Evolutionary conservation across 2,888 invertebrate species (phyloP), one percentile per base, ranked within the genome.

Genomic region (Barypeithes pellucidus): DNA sequence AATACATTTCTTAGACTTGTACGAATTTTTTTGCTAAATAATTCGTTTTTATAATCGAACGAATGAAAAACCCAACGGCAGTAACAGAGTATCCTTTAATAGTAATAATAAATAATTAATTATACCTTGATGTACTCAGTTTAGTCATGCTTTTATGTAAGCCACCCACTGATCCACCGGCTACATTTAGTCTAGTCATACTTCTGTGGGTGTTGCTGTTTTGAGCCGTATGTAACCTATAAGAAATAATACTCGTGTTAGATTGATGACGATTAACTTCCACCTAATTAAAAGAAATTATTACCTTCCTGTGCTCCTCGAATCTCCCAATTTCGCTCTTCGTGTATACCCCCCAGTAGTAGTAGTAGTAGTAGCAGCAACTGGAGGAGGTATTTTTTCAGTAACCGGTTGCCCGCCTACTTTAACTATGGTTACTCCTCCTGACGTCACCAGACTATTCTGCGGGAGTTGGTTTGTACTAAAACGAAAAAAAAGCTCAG

Each of bases 61-160:
- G 4, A 54, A 20, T 54, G n/a, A n/a, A n/a, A n/a, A n/a, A n/a
- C n/a, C n/a, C n/a, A n/a, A n/a, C n/a, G n/a, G n/a, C n/a, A n/a
- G n/a, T n/a, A n/a, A n/a, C n/a, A n/a, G n/a, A n/a, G n/a, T n/a
- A n/a, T n/a, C n/a, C n/a, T n/a, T n/a, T n/a, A n/a, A n/a, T n/a
- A n/a, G n/a, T n/a, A n/a, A n/a, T n/a, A n/a, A n/a, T n/a, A n/a
- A 62, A 7, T 45, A 62, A n/a, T 52, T 22, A 18, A 29, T 60
- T 11, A 45, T 79, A 79, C 73, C 94, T 93, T 45, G 93, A 93
- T 12, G 93, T 93, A 74, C 93, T 93, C 73, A 94, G 84, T 43
- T 94, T 89, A 8, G 94, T 94, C 94, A 94, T 94, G 83, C 94
- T 94, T 84, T 94, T 94, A 83, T 94, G 94, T 3, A 94, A 87